A percentile compares a stretch with the other conserved stretches of the same genome.
phyloP scores from a whole-genome alignment of 2,797 vertebrate genomes.

The Myotis findleyi region DNA sequence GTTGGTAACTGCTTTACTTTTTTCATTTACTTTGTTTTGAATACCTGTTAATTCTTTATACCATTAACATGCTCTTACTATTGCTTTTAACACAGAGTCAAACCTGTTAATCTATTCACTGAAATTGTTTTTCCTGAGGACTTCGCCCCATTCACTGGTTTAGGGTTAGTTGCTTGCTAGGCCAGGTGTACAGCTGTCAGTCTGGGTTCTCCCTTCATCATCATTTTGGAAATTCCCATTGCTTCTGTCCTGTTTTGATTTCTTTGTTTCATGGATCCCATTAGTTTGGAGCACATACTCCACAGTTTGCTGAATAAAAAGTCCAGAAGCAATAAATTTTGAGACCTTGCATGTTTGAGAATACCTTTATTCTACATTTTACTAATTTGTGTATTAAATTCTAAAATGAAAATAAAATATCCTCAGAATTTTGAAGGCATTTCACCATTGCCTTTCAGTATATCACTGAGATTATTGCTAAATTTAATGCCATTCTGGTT shows the following conservation, averaged over 20 bases:
- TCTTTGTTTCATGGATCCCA: background rate
- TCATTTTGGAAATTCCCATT: constrained; percentile 35
- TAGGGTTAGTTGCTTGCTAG: background rate
- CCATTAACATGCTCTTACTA: background rate
- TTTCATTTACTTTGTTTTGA: constrained; percentile 22
- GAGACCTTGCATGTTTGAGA: background rate
- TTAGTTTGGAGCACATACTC: background rate
- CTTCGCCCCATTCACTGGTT: background rate
- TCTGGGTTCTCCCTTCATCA: background rate
- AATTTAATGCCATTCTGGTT: background rate
- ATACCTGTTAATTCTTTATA: constrained; percentile 22
- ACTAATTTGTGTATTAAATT: constrained; percentile 3
- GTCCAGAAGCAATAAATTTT: background rate
- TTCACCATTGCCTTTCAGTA: constrained; percentile 18
- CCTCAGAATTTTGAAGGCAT: constrained; percentile 7
- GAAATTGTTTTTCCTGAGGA: background rate
- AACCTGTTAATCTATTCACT: background rate
- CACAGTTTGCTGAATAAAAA: background rate
- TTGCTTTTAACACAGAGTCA: background rate
- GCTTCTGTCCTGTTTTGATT: background rate
- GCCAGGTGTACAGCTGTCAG: background rate
- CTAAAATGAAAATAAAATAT: background rate
- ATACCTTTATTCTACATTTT: constrained; percentile 1
- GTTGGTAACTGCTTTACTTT: background rate
- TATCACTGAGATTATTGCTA: background rate